These are phyloP conservation scores for Uria lomvia DNA, from an alignment of 2,113 vertebrate species.

Conservation along the genomic window DNA sequence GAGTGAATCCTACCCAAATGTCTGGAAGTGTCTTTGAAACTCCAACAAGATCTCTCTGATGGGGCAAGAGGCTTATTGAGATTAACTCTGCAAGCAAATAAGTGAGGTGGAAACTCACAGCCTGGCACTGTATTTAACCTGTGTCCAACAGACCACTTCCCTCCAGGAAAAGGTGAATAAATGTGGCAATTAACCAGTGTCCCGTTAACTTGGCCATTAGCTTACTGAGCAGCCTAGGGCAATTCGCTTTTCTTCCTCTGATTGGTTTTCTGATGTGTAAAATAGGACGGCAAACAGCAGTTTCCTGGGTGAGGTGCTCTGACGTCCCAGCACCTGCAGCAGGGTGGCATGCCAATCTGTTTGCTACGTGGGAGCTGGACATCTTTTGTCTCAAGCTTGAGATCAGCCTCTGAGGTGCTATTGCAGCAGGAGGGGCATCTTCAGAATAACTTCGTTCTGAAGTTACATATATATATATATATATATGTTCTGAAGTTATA, in stretches of 20 bases:
- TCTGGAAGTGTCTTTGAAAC: background rate
- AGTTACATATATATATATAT: background rate
- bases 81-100: background rate
- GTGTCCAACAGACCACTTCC: background rate
- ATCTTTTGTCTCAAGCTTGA: background rate
- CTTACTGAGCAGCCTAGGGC: background rate
- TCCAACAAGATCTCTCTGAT: background rate
- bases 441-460: background rate
- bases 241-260: background rate
- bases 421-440: background rate
- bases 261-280: background rate
- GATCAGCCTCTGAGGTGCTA: background rate
- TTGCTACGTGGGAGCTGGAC: background rate
- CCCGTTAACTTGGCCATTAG: background rate
- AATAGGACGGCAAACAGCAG: background rate
- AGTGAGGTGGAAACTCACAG: background rate
- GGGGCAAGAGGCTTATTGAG: background rate
- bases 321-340: background rate
- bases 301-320: background rate
- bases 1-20: background rate
- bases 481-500: background rate
- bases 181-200: background rate
- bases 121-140: background rate
- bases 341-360: background rate
- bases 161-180: background rate